Conservation (phyloP, 2,113 vertebrate genomes). For the Drymodes brunneopygia region DNA sequence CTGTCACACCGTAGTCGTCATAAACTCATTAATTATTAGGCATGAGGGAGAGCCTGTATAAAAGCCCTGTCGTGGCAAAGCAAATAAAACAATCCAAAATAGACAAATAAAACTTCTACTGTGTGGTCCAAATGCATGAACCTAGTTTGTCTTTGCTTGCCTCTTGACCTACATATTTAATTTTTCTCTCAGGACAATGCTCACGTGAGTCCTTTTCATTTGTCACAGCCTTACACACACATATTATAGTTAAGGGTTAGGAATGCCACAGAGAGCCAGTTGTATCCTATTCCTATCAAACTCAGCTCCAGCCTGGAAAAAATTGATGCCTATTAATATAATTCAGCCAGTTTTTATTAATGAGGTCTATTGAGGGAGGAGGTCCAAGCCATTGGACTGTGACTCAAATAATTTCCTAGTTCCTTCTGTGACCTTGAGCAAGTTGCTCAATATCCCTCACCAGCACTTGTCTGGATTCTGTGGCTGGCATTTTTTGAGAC, state of each 20-base stretch:
- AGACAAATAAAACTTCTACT: background rate
- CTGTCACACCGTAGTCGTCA: background rate
- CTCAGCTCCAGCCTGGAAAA: background rate
- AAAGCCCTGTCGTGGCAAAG: background rate
- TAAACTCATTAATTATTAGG: background rate
- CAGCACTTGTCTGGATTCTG: too few relatives aligned
- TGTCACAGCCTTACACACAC: background rate
- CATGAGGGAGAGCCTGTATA: background rate
- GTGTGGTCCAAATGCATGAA: background rate
- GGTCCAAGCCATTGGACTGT: slow-evolving; percentile 27
- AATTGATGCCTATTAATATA: slow-evolving; percentile 46
- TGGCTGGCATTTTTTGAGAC: background rate
- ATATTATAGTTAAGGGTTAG: background rate
- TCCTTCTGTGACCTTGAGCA: slow-evolving; percentile 36
- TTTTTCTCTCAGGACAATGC: background rate
- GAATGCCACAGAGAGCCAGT: background rate
- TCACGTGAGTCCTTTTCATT: background rate
- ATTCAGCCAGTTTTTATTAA: slow-evolving; percentile 42
- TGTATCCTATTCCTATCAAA: background rate
- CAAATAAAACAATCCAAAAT: background rate
- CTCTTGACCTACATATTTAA: background rate
- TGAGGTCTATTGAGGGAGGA: slow-evolving; percentile 5
- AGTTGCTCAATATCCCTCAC: background rate
- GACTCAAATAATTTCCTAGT: slow-evolving; percentile 47
- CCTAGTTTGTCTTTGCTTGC: background rate